Conservation (phyloP, 2,113 vertebrate genomes). For the Emydura subglobosa region DNA sequence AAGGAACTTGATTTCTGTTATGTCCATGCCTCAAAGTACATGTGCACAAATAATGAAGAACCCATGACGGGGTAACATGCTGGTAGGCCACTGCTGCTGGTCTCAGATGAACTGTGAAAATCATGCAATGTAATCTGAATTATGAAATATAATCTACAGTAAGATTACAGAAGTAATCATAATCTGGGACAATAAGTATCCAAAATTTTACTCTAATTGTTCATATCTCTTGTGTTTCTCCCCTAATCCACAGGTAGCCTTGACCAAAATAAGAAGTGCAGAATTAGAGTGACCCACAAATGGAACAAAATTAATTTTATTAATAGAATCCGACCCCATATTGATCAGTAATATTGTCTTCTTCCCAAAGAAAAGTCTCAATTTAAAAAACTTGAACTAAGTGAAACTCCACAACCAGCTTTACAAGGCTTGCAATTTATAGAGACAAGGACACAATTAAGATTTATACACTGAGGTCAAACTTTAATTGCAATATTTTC, state of each 20-base stretch:
- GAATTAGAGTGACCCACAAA: neutral
- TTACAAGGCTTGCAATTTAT: neutral
- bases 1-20: neutral
- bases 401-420: neutral
- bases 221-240: neutral
- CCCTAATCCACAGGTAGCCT: neutral
- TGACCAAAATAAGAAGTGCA: neutral
- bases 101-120: neutral
- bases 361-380: neutral
- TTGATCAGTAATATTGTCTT: neutral
- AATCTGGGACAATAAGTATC: neutral
- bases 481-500: neutral
- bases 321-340: neutral
- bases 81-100: neutral
- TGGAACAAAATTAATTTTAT: neutral
- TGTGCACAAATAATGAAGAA: neutral
- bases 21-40: neutral
- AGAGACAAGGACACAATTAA: fast-evolving
- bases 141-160: neutral
- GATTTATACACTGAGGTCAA: neutral
- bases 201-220: neutral
- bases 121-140: fast-evolving
- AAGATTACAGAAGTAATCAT: neutral
- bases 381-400: neutral
- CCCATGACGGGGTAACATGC: fast-evolving